A percentile compares a stretch with the other conserved stretches of the same genome.
Conservation (phyloP, 2,113 vertebrate species). For the Cranoglanis bouderius region DNA sequence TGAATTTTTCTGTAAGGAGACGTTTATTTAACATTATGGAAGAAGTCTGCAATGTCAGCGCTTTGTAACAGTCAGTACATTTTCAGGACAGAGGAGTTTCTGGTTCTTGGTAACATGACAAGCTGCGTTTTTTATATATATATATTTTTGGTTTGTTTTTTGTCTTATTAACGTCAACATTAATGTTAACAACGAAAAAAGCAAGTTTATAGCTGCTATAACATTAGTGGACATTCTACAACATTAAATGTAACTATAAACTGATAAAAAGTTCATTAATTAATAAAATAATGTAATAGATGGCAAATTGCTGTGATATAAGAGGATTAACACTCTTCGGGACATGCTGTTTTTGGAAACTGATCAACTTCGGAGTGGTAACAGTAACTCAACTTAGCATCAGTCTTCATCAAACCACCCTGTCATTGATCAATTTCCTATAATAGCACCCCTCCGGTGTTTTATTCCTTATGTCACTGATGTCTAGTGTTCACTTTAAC, state of each 20-base stretch:
- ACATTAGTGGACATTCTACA: background rate
- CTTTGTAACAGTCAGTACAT: too few species aligned
- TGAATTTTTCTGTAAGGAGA: background rate
- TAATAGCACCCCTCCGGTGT: background rate
- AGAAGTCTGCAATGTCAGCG: too few species aligned
- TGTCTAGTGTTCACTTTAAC: background rate
- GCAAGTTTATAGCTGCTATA: background rate
- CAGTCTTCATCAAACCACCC: background rate
- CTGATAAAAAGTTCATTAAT: background rate
- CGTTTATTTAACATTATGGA: background rate
- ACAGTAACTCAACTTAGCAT: background rate
- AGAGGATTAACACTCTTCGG: background rate
- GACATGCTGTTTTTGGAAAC: background rate
- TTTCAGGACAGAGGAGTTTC: too few species aligned
- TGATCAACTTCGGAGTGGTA: too few species aligned
- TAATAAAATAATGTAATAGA: background rate
- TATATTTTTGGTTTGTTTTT: too few species aligned
- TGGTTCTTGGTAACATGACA: too few species aligned
- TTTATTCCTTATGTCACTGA: background rate
- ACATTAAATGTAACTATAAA: background rate
- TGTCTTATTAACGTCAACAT: background rate
- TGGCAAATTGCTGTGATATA: background rate
- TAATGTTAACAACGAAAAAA: background rate
- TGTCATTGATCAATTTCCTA: background rate
- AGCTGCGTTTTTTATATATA: too few species aligned